phyloP scores from a whole-genome alignment of 2,888 invertebrate genomes.

The Cabera pusaria region DNA sequence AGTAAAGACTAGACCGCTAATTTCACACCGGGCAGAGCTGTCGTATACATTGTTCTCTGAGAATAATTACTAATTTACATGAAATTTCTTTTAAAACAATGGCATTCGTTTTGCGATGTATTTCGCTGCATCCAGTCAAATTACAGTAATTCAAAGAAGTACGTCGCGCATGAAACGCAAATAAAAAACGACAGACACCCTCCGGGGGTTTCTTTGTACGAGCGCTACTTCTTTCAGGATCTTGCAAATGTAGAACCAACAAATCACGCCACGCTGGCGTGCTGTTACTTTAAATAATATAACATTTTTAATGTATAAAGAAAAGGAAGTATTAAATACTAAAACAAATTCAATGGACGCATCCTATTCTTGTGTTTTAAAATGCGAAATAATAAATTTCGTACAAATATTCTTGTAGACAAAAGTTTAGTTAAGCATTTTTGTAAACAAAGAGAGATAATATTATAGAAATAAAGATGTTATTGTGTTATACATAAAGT shows the following conservation, averaged over 20 bases:
- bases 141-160: conserved; percentile 15
- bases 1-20: background rate
- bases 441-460: no score
- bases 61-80: conserved; percentile 3
- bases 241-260: conserved; percentile 11
- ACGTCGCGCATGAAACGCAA: conserved; percentile 13
- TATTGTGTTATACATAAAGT: no score
- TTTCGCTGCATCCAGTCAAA: conserved; percentile 12
- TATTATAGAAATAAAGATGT: no score
- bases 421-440: no score
- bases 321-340: conserved; percentile 2
- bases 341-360: no score
- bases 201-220: conserved; percentile 15
- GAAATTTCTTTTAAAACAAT: conserved; percentile 5
- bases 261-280: conserved; percentile 6
- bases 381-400: no score
- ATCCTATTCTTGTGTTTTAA: no score
- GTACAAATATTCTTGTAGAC: no score
- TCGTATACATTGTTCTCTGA: conserved; percentile 1
- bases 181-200: conserved; percentile 17
- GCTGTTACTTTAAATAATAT: conserved; percentile 5
- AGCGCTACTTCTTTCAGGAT: conserved; percentile 12
- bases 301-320: conserved; percentile 1
- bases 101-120: conserved; percentile 1
- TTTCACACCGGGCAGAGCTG: background rate